phyloP scores from a whole-genome alignment of 2,113 vertebrate genomes.

The Microcebus tavaratra region DNA sequence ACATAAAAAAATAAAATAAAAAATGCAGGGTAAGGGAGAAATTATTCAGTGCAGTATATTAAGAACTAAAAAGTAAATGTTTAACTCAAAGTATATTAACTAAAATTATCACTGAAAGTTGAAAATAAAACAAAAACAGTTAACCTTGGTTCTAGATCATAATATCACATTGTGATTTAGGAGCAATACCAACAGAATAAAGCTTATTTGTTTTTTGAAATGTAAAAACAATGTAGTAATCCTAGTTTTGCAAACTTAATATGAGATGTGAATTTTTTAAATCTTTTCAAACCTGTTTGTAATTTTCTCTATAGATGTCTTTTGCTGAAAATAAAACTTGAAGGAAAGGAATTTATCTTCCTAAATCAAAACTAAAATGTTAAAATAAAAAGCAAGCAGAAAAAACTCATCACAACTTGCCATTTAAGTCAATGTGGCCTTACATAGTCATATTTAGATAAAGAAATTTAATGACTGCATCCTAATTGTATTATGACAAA shows the following conservation, averaged over 20 bases:
- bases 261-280: conserved; percentile 16
- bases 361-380: conserved; percentile 1
- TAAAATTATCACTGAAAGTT: conserved; percentile 81
- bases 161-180: conserved; percentile 80
- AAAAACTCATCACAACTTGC: neutral
- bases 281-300: neutral
- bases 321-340: neutral
- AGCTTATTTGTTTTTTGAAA: conserved; percentile 80
- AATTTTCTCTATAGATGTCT: neutral
- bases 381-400: neutral
- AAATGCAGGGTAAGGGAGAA: neutral
- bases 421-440: neutral
- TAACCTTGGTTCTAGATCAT: conserved; percentile 78
- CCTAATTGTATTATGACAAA: neutral
- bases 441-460: conserved; percentile 21
- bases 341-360: conserved; percentile 5
- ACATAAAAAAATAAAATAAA: neutral
- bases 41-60: conserved; percentile 58
- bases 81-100: conserved; percentile 79
- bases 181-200: conserved; percentile 80
- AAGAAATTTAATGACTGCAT: neutral
- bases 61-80: conserved; percentile 79
- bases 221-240: conserved; percentile 77
- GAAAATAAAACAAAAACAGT: conserved; percentile 80
- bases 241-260: conserved; percentile 55